Evolutionary conservation across 2,113 vertebrate species (phyloP).

Genomic region (Cynocephalus volans): DNA sequence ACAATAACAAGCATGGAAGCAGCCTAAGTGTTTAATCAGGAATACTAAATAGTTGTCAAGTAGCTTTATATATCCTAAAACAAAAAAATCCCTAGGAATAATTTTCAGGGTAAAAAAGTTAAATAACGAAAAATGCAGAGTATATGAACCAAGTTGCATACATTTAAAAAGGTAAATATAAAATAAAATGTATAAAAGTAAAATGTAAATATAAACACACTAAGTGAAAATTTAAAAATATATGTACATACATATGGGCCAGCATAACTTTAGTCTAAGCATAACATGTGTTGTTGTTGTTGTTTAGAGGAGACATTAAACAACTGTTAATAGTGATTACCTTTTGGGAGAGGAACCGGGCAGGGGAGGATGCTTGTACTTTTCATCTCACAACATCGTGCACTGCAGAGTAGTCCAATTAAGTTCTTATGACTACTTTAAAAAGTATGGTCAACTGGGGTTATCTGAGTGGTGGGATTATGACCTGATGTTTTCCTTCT

Average conservation of each 20-base stretch:
- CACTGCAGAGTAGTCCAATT: neutral
- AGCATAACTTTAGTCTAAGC: neutral
- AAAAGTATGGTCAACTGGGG: neutral
- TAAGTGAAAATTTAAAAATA: neutral
- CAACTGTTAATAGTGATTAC: neutral
- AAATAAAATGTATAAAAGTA: neutral
- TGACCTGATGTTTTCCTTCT: neutral
- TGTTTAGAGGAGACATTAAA: neutral
- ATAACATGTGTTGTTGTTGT: neutral
- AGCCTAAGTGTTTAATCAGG: neutral
- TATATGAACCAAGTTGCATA: neutral
- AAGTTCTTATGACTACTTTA: neutral
- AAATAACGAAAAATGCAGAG: neutral
- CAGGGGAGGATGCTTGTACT: neutral
- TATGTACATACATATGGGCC: rapidly evolving
- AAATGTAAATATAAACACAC: neutral
- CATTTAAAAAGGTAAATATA: neutral
- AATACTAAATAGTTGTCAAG: neutral
- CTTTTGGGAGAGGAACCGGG: neutral
- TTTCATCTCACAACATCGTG: neutral
- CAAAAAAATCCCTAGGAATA: neutral
- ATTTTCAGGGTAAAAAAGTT: neutral
- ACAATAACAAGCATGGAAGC: neutral
- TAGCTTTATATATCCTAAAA: neutral
- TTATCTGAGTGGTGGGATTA: neutral